These are phyloP conservation scores for Polypterus senegalus DNA, from an alignment of 2,113 vertebrate species.

Conservation along the genomic window DNA sequence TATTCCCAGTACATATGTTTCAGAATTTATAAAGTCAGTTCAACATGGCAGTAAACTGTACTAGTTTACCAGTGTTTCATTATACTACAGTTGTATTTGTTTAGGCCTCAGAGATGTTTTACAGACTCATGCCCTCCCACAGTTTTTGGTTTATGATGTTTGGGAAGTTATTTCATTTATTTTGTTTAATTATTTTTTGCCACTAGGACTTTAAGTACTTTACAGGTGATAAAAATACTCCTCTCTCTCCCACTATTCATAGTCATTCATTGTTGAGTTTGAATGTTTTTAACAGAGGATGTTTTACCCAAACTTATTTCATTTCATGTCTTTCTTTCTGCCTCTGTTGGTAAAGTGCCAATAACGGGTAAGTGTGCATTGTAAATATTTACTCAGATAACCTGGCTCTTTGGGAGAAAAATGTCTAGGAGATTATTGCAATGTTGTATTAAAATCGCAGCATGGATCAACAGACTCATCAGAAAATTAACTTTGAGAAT, in stretches of 20 bases:
- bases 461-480: neutral
- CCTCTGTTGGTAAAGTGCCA: slow-evolving; percentile 78
- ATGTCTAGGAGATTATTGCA: neutral
- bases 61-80: no score
- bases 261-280: neutral
- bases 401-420: neutral
- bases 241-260: no score
- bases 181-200: no score
- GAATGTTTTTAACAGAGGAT: neutral
- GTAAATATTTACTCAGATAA: neutral
- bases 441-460: neutral
- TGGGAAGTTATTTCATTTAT: no score
- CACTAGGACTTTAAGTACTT: no score
- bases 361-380: slow-evolving; percentile 82
- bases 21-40: no score
- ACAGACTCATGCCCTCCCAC: slow-evolving; percentile 21
- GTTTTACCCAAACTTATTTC: no score
- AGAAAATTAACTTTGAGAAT: neutral
- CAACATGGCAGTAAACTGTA: no score
- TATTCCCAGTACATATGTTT: no score
- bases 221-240: no score
- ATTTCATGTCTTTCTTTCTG: slow-evolving; percentile 46
- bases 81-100: slow-evolving; percentile 25
- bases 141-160: slow-evolving; percentile 10
- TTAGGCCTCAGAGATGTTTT: slow-evolving; percentile 31